phyloP scores from a whole-genome alignment of 2,113 vertebrate species.

The Siniperca knerii region DNA sequence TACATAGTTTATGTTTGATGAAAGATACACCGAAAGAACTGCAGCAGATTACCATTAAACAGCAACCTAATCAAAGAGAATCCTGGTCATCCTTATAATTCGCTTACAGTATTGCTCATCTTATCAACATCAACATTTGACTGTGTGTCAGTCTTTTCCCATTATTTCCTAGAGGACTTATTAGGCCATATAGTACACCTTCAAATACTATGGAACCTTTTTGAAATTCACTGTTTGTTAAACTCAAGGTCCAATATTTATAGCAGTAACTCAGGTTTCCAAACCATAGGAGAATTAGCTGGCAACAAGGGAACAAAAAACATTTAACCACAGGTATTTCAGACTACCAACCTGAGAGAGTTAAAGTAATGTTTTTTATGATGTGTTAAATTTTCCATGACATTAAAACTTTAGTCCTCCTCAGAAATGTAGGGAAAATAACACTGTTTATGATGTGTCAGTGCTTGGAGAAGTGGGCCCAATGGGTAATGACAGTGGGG shows the following conservation, averaged over 20 bases:
- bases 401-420: conserved; percentile 62
- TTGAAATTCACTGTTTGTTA: conserved; percentile 40
- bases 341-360: conserved; percentile 45
- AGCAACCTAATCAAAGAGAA: background rate
- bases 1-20: background rate
- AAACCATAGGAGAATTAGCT: conserved; percentile 58
- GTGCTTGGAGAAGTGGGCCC: conserved; percentile 33
- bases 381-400: conserved; percentile 79
- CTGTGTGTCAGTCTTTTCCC: background rate
- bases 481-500: conserved; percentile 42
- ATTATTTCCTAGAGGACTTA: conserved; percentile 32
- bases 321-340: conserved; percentile 58
- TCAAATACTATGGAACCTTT: conserved; percentile 46
- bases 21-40: background rate
- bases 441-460: conserved; percentile 71
- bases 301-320: conserved; percentile 58
- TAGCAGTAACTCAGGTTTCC: conserved; percentile 57
- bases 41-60: background rate
- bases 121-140: conserved; percentile 13
- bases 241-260: conserved; percentile 58
- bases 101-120: background rate
- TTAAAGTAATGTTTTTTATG: conserved; percentile 65
- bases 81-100: background rate
- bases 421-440: conserved; percentile 55
- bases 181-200: conserved; percentile 6